Conservation (phyloP, 2,113 vertebrate species). For the Bubo scandiacus region DNA sequence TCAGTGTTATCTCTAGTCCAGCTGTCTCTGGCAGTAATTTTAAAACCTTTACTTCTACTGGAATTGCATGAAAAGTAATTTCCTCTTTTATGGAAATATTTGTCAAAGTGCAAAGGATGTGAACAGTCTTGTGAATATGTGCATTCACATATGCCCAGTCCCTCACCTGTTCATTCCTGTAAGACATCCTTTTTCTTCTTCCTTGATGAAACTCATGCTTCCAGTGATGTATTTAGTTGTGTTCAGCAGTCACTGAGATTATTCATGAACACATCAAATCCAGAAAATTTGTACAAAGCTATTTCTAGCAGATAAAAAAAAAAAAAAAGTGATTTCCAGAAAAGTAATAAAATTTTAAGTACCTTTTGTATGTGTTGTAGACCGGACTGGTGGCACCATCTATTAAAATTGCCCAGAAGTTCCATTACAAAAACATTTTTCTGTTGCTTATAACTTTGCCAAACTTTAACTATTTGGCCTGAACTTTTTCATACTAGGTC, state of each 20-base stretch:
- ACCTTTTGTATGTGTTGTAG: neutral
- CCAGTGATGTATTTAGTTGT: neutral
- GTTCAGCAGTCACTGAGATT: neutral
- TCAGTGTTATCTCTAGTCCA: neutral
- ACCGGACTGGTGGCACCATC: neutral
- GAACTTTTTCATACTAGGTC: neutral
- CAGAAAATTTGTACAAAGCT: neutral
- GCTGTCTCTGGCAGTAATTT: neutral
- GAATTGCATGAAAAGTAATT: neutral
- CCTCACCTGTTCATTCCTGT: neutral
- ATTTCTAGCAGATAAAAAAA: neutral
- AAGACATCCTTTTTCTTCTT: neutral
- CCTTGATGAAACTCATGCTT: neutral
- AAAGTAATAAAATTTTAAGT: neutral
- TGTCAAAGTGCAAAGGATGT: neutral
- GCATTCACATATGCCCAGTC: neutral
- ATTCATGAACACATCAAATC: neutral
- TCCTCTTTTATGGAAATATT: neutral
- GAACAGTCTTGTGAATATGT: neutral
- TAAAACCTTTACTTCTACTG: neutral
- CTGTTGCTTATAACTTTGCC: neutral
- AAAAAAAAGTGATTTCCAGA: neutral
- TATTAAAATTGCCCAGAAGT: conserved; percentile 11
- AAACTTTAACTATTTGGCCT: conserved; percentile 27
- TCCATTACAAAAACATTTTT: conserved; percentile 1